phyloP scores from a whole-genome alignment of 1,140 invertebrate species.

The Triops longicaudatus region DNA sequence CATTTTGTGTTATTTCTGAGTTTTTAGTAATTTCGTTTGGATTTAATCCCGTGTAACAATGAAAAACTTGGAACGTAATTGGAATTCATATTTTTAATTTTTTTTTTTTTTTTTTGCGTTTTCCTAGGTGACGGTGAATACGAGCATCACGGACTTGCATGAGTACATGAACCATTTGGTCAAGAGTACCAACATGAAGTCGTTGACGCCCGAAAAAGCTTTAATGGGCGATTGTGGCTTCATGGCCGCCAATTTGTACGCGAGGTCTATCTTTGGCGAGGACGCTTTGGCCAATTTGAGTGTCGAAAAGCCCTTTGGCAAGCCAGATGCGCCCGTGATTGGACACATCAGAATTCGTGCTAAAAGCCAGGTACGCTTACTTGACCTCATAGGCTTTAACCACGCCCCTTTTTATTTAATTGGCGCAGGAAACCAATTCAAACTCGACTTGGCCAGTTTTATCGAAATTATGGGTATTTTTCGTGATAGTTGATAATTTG shows the following conservation, averaged over 20 bases:
- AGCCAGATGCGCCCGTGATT: conserved; percentile 76
- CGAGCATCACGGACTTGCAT: conserved; percentile 81
- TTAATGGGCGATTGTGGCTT: conserved; percentile 94
- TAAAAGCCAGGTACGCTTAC: conserved; percentile 75
- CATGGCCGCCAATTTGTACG: conserved; percentile 98
- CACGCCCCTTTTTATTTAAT: no score
- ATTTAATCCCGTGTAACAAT: no score
- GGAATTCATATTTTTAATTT: no score
- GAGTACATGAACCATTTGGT: conserved; percentile 89
- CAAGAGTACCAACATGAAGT: conserved; percentile 95
- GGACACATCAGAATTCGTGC: conserved; percentile 96
- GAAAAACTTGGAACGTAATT: no score
- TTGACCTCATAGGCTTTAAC: no score
- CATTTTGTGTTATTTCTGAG: no score
- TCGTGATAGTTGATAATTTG: no score
- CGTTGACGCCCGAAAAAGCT: conserved; percentile 92
- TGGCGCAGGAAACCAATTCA: no score
- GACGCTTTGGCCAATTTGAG: conserved; percentile 97
- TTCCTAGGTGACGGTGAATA: conserved; percentile 66
- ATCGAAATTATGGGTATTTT: no score
- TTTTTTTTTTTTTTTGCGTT: conserved; percentile 50
- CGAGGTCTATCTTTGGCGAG: conserved; percentile 97
- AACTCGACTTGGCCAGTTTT: no score
- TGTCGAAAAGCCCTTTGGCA: conserved; percentile 88
- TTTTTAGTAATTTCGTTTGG: no score